These are phyloP conservation scores for Aphidius gifuensis DNA, from an alignment of 1,140 invertebrate species.

Conservation along the genomic window DNA sequence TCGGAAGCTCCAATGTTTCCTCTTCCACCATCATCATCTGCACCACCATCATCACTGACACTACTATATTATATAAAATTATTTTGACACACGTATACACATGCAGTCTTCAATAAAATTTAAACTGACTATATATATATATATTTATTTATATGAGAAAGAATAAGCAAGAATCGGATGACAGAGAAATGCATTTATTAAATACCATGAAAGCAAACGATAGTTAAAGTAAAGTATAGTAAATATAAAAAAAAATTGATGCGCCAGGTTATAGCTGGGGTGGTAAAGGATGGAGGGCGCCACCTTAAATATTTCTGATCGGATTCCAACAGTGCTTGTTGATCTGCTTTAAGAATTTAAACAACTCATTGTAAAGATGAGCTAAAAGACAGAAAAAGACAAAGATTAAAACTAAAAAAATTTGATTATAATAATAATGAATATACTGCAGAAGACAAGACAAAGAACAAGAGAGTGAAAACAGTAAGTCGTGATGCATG, in stretches of 20 bases:
- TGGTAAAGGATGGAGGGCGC: conserved; percentile 33
- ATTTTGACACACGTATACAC: not conserved
- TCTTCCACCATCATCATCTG: conserved; percentile 12
- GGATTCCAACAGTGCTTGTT: conserved; percentile 39
- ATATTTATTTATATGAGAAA: not conserved
- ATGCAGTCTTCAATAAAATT: not conserved
- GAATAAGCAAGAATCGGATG: not conserved
- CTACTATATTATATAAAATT: conserved; percentile 1
- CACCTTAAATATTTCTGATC: conserved; percentile 54
- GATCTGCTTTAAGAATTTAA: too few species aligned
- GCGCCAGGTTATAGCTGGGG: too few species aligned
- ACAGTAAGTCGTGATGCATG: too few species aligned
- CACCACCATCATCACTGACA: not conserved
- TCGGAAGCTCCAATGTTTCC: conserved; percentile 32
- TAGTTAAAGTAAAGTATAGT: conserved; percentile 5
- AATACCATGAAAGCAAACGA: conserved; percentile 10
- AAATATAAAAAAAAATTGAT: conserved; percentile 9
- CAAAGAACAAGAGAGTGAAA: too few species aligned
- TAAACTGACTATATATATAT: too few species aligned
- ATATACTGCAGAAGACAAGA: too few species aligned
- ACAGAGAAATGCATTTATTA: conserved; percentile 20
- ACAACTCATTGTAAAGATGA: too few species aligned
- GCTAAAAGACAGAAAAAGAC: too few species aligned
- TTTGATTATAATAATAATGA: too few species aligned
- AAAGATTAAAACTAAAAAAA: too few species aligned